Evolutionary conservation across 1,140 invertebrate species (phyloP).

Genomic region (Vanessa tameamea): DNA sequence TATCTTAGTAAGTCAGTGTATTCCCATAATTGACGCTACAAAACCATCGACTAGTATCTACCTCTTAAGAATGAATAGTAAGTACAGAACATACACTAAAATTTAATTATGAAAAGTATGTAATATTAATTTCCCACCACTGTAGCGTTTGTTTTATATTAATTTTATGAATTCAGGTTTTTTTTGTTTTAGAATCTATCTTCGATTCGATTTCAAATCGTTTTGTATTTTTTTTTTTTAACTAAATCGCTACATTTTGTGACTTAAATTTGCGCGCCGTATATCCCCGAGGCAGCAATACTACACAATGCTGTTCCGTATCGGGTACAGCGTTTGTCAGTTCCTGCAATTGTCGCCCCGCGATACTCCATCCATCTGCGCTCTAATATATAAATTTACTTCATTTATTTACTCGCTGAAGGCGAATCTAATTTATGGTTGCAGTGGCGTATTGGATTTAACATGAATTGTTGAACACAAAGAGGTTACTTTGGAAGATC

Average conservation of each 20-base stretch:
- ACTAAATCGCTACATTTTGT: conserved; percentile 21
- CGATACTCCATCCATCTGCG: conserved; percentile 33
- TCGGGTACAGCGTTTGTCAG: conserved; percentile 50
- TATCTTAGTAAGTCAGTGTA: too few species aligned
- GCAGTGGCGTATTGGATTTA: conserved; percentile 16
- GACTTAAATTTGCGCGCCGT: conserved; percentile 15
- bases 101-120: too few species aligned
- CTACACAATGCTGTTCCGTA: conserved; percentile 48
- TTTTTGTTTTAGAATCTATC: too few species aligned
- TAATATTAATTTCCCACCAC: neutral
- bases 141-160: neutral
- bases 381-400: conserved; percentile 34
- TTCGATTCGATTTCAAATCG: neutral
- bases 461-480: conserved; percentile 12
- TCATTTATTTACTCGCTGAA: conserved; percentile 31
- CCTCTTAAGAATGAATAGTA: too few species aligned
- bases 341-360: conserved; percentile 50
- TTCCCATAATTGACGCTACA: too few species aligned
- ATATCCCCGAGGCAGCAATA: conserved; percentile 55
- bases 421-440: conserved; percentile 26
- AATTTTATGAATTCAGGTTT: neutral
- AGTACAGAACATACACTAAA: too few species aligned
- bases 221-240: neutral
- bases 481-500: neutral
- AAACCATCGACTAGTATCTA: too few species aligned